Conservation (phyloP, 2,888 invertebrate genomes). For the Hyppa rectilinea region DNA sequence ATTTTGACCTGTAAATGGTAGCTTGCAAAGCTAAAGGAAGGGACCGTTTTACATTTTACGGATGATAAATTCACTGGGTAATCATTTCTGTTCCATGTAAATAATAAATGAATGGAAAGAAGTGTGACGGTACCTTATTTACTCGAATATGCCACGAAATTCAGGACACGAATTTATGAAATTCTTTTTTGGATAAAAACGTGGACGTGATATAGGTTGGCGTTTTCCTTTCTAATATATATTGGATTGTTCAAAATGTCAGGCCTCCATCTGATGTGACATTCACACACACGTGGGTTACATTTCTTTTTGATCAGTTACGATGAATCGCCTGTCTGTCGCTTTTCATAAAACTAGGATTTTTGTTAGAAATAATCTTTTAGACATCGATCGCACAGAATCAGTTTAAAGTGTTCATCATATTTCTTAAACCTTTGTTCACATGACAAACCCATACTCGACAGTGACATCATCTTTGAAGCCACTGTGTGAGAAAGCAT, state of each 20-base stretch:
- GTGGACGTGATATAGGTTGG: constrained; percentile 33
- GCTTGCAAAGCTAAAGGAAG: background rate
- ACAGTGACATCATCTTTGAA: constrained; percentile 54
- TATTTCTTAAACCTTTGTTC: constrained; percentile 1
- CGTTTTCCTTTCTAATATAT: constrained; percentile 39
- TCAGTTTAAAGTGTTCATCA: background rate
- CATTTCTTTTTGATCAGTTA: constrained; percentile 13
- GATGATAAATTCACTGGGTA: constrained; percentile 18
- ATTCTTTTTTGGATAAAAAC: constrained; percentile 14
- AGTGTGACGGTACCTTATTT: background rate
- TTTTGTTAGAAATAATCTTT: constrained; percentile 3
- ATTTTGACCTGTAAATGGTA: background rate
- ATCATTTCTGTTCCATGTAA: constrained; percentile 11
- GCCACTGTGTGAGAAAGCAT: constrained; percentile 45
- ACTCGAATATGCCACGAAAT: constrained; percentile 14
- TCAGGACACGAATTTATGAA: constrained; percentile 17
- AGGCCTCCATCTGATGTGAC: constrained; percentile 21
- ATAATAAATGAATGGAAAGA: constrained; percentile 19
- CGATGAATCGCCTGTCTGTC: background rate
- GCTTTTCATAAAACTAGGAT: background rate
- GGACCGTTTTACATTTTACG: background rate
- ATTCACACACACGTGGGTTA: constrained; percentile 14
- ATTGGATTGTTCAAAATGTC: constrained; percentile 27
- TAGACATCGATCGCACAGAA: background rate
- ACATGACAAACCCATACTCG: constrained; percentile 24